These are phyloP conservation scores for Meriones unguiculatus DNA, from an alignment of 2,113 vertebrate genomes.

Conservation along the genomic window DNA sequence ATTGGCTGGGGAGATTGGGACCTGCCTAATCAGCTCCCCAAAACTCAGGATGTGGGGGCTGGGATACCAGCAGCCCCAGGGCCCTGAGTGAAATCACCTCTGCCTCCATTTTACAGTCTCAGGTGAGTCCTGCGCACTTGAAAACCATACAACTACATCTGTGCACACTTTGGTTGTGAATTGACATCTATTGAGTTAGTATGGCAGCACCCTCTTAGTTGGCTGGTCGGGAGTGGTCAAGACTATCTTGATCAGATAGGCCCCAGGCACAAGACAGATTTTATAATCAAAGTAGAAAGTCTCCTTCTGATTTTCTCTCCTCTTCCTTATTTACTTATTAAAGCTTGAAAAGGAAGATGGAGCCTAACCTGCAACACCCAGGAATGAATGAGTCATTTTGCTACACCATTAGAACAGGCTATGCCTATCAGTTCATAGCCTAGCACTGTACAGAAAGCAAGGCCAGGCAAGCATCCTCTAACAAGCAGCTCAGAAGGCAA, in stretches of 20 bases:
- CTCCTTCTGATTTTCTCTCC: slow-evolving; percentile 1
- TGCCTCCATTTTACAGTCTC: neutral
- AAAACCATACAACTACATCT: neutral
- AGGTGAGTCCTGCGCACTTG: neutral
- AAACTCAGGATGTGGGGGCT: neutral
- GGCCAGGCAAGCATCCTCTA: slow-evolving; percentile 60
- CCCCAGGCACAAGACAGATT: neutral
- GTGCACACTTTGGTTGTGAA: neutral
- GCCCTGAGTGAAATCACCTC: neutral
- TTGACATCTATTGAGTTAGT: neutral
- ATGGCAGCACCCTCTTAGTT: neutral
- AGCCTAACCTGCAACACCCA: slow-evolving; percentile 69
- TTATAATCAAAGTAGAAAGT: neutral
- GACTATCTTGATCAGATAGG: neutral
- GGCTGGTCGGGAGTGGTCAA: neutral
- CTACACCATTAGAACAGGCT: slow-evolving; percentile 40
- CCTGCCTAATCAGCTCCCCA: neutral
- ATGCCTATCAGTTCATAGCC: slow-evolving; percentile 64
- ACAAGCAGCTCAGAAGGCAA: slow-evolving; percentile 26
- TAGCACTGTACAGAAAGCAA: slow-evolving; percentile 74
- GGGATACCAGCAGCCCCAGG: neutral
- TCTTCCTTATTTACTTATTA: slow-evolving; percentile 68
- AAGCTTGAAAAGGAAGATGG: slow-evolving; percentile 62
- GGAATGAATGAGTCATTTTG: slow-evolving; percentile 80
- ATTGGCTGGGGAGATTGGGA: neutral